Conservation (phyloP, 1,140 invertebrate species). For the Pseudobourletiella spinata region DNA sequence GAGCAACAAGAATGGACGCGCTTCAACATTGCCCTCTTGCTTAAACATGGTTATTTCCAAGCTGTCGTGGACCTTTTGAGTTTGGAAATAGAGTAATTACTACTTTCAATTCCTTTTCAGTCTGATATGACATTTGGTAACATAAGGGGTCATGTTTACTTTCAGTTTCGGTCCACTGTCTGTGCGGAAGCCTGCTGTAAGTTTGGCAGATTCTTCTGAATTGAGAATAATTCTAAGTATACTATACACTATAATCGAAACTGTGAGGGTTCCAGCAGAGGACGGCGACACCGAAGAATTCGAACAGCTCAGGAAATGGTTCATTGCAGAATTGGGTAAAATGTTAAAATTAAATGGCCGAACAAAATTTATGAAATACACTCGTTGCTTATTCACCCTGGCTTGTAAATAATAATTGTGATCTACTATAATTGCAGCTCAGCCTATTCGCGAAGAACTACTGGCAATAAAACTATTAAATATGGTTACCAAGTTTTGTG, state of each 20-base stretch:
- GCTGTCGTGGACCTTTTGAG: conserved; percentile 85
- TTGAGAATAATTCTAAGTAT: conserved; percentile 84
- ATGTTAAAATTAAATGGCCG: too few relatives aligned
- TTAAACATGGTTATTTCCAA: conserved; percentile 76
- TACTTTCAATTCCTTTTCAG: background rate
- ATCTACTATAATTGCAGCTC: conserved; percentile 33
- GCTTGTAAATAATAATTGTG: too few relatives aligned
- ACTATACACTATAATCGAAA: conserved; percentile 88
- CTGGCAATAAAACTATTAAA: conserved; percentile 78
- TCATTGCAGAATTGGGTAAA: conserved; percentile 73
- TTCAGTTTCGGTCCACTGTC: conserved; percentile 50
- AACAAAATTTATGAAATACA: background rate
- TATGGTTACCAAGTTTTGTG: conserved; percentile 92
- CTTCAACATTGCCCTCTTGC: conserved; percentile 76
- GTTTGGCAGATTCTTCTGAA: conserved; percentile 82
- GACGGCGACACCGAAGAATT: conserved; percentile 56
- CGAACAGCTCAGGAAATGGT: conserved; percentile 58
- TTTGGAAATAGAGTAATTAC: conserved; percentile 79
- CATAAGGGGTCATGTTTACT: background rate
- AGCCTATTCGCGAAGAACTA: conserved; percentile 62
- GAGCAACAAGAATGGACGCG: conserved; percentile 73
- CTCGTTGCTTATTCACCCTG: background rate
- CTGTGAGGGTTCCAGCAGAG: conserved; percentile 51
- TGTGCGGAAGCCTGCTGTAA: conserved; percentile 78
- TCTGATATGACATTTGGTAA: conserved; percentile 1